Base-by-base conservation (phyloP, 2,888 invertebrate species). In the Yponomeuta cagnagella region DNA sequence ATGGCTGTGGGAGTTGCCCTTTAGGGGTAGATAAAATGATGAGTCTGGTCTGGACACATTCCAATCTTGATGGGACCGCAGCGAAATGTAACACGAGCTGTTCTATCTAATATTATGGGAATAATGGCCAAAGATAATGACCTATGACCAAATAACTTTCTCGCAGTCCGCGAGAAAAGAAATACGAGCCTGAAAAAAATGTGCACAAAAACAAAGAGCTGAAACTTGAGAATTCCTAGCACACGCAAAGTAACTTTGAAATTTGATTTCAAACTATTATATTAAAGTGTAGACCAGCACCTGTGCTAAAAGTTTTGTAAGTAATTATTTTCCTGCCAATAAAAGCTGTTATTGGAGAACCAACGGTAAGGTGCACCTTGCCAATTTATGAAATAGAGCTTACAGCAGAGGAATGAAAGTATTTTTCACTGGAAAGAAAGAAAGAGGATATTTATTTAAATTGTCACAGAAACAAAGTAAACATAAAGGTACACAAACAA, bases 1-100 rank as follows among this genome's bases (percentile, higher is more conserved):
- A 65, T 33, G 10, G 2, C 33, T 15, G 12, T 58, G 52, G 65
- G 33, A 33, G 23, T 30, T 65, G 65, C 33, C 30, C 10, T 33
- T 31, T n/a, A 30, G 33, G 33, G 65, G 31, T 65, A 65, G 65
- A 65, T 65, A 65, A 65, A 65, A 65, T 58, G 65, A 65, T 65
- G 65, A 33, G 65, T 12, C 65, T 33, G 33, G 33, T 12, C 65
- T 65, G 65, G 65, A 65, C 65, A 65, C 65, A 10, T 30, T 30
- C 65, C 65, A 65, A 65, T 65, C 65, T 65, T 65, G 65, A 65
- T 65, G 65, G 65, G 65, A 33, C 31, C 65, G 52, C 15, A 15
- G 52, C 15, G 52, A 58, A 58, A 58, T 58, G 12, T 58, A 58
- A 58, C 52, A 58, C 52, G 52, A 58, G 52, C 52, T 58, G 52